Conservation (phyloP, 2,797 vertebrate species). For the Lepilemur ruficaudatus region DNA sequence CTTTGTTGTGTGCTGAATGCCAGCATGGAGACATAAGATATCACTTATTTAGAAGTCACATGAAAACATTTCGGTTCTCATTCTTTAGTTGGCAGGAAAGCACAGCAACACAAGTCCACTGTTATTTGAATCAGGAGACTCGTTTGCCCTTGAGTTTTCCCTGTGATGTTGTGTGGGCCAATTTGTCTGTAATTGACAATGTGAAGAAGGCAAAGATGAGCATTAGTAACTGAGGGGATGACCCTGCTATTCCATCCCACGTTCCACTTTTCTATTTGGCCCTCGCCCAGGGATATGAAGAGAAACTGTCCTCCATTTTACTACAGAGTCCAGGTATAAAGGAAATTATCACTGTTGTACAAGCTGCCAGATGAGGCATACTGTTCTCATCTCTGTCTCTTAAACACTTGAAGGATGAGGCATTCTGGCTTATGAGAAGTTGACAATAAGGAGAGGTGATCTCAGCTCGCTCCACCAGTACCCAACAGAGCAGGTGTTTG, state of each 20-base stretch:
- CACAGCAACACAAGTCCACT: not conserved
- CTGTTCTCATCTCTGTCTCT: constrained; percentile 1
- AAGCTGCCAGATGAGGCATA: not conserved
- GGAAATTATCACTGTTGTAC: constrained; percentile 7
- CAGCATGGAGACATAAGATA: not conserved
- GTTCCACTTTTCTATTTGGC: constrained; percentile 24
- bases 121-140: not conserved
- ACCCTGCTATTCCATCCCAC: not conserved
- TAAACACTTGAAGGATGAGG: not conserved
- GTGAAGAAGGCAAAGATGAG: constrained; percentile 21
- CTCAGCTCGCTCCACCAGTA: not conserved
- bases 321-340: not conserved
- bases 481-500: not conserved
- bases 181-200: constrained; percentile 49
- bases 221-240: constrained; percentile 31
- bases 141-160: constrained; percentile 44
- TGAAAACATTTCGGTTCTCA: not conserved
- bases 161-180: not conserved
- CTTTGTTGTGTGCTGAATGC: not conserved
- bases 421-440: not conserved
- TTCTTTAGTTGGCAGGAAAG: not conserved
- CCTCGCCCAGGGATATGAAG: not conserved
- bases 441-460: not conserved
- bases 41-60: constrained; percentile 5
- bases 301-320: constrained; percentile 12